A percentile compares a stretch with the other conserved stretches of the same genome.
These are phyloP conservation scores for Peromyscus californicus DNA, from an alignment of 2,113 vertebrate species.

Conservation along the genomic window DNA sequence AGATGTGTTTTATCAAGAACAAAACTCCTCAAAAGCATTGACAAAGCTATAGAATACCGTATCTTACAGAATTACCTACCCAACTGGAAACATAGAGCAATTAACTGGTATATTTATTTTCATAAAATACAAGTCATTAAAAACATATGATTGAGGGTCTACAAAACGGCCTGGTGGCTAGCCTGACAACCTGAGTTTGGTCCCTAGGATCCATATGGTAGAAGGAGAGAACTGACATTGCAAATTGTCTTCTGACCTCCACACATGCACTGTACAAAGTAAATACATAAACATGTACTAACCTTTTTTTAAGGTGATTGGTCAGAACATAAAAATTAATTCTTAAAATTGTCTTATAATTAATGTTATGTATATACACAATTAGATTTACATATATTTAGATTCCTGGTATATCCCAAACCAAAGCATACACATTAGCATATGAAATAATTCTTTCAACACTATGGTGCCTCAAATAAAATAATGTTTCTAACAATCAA, in stretches of 20 bases:
- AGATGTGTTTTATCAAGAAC: not conserved
- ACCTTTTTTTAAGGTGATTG: not conserved
- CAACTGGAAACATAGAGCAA: slow-evolving; percentile 13
- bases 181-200: not conserved
- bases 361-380: not conserved
- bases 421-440: not conserved
- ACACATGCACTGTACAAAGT: not conserved
- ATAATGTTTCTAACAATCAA: not conserved
- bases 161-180: not conserved
- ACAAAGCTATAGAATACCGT: not conserved
- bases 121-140: slow-evolving; percentile 20
- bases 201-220: not conserved
- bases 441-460: not conserved
- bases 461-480: not conserved
- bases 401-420: not conserved
- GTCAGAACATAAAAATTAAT: not conserved
- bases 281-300: not conserved
- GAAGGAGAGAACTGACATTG: not conserved
- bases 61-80: not conserved
- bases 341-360: not conserved
- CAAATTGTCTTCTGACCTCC: not conserved
- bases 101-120: slow-evolving; percentile 1
- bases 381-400: not conserved
- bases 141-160: not conserved
- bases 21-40: slow-evolving; percentile 4